A percentile compares a stretch with the other conserved stretches of the same genome.
Evolutionary conservation across 2,113 vertebrate species (phyloP).

Genomic region (Syngnathus scovelli): DNA sequence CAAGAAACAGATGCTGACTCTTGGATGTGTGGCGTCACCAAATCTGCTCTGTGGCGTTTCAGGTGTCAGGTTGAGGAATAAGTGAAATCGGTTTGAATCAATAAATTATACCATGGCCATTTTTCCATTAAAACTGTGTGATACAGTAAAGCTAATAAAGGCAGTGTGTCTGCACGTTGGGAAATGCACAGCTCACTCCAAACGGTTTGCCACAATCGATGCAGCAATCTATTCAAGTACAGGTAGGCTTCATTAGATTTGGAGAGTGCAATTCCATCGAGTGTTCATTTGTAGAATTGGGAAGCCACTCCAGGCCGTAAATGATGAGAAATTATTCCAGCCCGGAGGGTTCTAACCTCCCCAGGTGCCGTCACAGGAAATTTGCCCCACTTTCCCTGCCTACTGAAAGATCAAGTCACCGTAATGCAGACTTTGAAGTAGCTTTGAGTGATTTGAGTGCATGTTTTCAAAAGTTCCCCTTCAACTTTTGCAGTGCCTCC

Average conservation of each 20-base stretch:
- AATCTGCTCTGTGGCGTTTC: background rate
- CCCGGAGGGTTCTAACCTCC: slow-evolving; percentile 43
- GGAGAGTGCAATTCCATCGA: slow-evolving; percentile 59
- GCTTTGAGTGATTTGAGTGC: slow-evolving; percentile 37
- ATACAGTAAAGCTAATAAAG: slow-evolving; percentile 8
- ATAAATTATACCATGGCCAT: background rate
- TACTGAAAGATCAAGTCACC: slow-evolving; percentile 32
- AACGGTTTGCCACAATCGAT: slow-evolving; percentile 50
- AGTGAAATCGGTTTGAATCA: background rate
- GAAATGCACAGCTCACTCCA: slow-evolving; percentile 24
- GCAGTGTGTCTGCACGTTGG: slow-evolving; percentile 25
- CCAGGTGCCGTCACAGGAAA: slow-evolving; percentile 52
- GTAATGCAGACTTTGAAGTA: slow-evolving; percentile 55
- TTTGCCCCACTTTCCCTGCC: slow-evolving; percentile 60
- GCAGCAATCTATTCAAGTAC: slow-evolving; percentile 60
- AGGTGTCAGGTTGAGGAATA: background rate
- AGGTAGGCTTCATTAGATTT: slow-evolving; percentile 47
- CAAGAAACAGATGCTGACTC: slow-evolving; percentile 52
- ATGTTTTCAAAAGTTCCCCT: slow-evolving; percentile 33
- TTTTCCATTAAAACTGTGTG: background rate
- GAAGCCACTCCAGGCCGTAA: slow-evolving; percentile 38
- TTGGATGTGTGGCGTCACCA: background rate
- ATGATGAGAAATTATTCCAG: slow-evolving; percentile 55
- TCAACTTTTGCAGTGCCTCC: slow-evolving; percentile 7
- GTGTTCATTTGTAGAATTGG: slow-evolving; percentile 56